Base-by-base conservation (phyloP, 2,888 invertebrate species). In the Megastigmus dorsalis region DNA sequence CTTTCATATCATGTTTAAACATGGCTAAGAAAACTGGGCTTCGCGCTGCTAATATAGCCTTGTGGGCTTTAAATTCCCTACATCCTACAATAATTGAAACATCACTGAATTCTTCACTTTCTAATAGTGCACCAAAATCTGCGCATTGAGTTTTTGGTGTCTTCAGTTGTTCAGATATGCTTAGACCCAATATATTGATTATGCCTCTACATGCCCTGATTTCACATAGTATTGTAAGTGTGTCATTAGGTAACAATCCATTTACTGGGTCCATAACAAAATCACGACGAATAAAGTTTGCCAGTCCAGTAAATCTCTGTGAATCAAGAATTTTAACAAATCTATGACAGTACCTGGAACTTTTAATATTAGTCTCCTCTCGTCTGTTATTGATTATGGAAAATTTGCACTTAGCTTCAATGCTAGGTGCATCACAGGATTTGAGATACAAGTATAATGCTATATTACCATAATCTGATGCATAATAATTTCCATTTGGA, bases 1-100 rank as follows among this genome's bases (percentile, higher is more conserved):
- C 77, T 26, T 75, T 77, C 77, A 77, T 77, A 15, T 75, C 67
- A 28, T 74, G 70, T 10, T 60, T 68, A 43, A 77, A 77, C 77
- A 77, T 77, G 10, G 77, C 75, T 63, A 71, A 41, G n/a, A 77
- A 77, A 18, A 77, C 77, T 36, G 77, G 74, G 54, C 74, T 74
- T 28, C 74, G 52, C 0, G 77, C 71, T n/a, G 77, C 77, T 45
- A 77, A 36, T 38, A 77, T 71, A 30, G 75, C 75, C 10, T 75
- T 77, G 23, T 77, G 77, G 9, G 20, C 75, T 54, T 70, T 75
- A 45, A 75, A 75, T 33, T 70, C 70, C 20, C 66, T 66, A 43
- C 75, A 65, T 7, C 75, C 75, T 10, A 75, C 75, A 45, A 75
- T 70, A 15, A 75, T 52, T 38, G 75, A 75, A 18, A 75, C 75